Evolutionary conservation across 2,888 invertebrate genomes (phyloP).

Genomic region (Drosophila heteroneura): DNA sequence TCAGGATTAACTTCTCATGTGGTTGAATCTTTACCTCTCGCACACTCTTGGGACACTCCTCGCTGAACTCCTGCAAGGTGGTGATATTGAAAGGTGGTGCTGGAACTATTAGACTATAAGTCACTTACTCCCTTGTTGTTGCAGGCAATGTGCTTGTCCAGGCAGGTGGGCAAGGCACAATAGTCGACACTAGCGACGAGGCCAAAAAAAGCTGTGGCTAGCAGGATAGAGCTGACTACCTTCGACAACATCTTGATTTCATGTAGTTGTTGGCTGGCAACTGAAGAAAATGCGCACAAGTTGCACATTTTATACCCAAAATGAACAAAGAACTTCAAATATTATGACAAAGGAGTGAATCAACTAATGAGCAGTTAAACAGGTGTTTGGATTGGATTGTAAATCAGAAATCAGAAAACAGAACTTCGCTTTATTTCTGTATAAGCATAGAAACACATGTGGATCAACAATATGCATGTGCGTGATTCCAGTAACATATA

Average conservation of each 20-base stretch:
- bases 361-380: conserved; percentile 2
- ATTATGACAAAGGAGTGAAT: background rate
- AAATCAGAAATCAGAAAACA: conserved; percentile 17
- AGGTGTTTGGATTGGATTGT: conserved; percentile 20
- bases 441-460: background rate
- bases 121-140: conserved; percentile 62
- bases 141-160: conserved; percentile 67
- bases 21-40: conserved; percentile 36
- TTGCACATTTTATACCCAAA: conserved; percentile 19
- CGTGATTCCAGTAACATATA: background rate
- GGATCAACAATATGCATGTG: background rate
- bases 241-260: conserved; percentile 17
- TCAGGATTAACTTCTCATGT: conserved; percentile 52
- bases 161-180: conserved; percentile 61
- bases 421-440: background rate
- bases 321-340: background rate
- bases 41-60: conserved; percentile 53
- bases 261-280: conserved; percentile 9
- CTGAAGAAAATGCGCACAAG: background rate
- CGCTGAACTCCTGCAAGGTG: conserved; percentile 50
- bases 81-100: background rate
- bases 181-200: conserved; percentile 37
- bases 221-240: conserved; percentile 9
- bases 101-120: background rate
- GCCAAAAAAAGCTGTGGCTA: conserved; percentile 22